Percentiles rank a stretch among this genome's conserved stretches.
These are phyloP conservation scores for Elysia crispata DNA, from an alignment of 2,888 invertebrate species.

Conservation along the genomic window DNA sequence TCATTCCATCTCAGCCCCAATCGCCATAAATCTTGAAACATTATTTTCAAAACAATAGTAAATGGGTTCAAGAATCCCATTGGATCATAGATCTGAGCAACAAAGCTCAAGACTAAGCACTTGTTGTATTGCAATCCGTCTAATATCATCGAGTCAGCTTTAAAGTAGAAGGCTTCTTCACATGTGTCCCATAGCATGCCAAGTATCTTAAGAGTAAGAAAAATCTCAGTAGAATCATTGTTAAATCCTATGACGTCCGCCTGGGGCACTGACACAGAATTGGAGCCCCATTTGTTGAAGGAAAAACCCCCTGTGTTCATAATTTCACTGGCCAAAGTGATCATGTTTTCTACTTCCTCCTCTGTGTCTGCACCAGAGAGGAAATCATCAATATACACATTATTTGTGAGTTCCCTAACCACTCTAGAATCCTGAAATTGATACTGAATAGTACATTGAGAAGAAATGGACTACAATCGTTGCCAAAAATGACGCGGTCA, in stretches of 20 bases:
- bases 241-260: conserved; percentile 49
- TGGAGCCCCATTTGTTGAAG: conserved; percentile 54
- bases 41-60: background rate
- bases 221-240: background rate
- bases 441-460: conserved; percentile 48
- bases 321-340: background rate
- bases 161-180: conserved; percentile 49
- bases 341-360: conserved; percentile 21
- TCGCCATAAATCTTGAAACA: background rate
- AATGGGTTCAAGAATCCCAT: background rate
- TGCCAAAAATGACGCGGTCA: conserved; percentile 43
- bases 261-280: conserved; percentile 32
- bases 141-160: conserved; percentile 13
- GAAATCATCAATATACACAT: conserved; percentile 60
- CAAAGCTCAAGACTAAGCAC: background rate
- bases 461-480: conserved; percentile 47
- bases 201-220: no score
- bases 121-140: background rate
- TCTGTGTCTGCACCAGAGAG: conserved; percentile 50
- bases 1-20: background rate
- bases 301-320: background rate
- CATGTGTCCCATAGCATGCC: no score
- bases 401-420: conserved; percentile 46
- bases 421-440: conserved; percentile 36
- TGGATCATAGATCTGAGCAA: background rate